These are phyloP conservation scores for Macaria liturata DNA, from an alignment of 2,888 invertebrate genomes.

Conservation along the genomic window DNA sequence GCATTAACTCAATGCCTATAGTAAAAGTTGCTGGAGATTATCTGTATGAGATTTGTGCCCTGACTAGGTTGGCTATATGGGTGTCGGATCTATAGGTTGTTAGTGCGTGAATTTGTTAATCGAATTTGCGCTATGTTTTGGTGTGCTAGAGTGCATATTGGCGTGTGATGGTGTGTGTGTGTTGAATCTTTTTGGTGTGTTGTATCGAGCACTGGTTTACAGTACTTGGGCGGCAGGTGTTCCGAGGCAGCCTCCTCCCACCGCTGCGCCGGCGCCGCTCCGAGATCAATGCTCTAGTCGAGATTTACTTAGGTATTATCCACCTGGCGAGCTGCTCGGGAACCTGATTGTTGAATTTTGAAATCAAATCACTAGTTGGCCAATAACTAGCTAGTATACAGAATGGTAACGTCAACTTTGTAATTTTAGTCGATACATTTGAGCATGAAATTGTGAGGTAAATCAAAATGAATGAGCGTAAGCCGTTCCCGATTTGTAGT, in stretches of 20 bases:
- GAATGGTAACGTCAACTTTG: too few relatives aligned
- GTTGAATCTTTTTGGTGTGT: conserved; percentile 41
- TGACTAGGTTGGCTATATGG: conserved; percentile 65
- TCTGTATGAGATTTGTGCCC: conserved; percentile 75
- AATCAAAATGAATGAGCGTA: too few relatives aligned
- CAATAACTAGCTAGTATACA: too few relatives aligned
- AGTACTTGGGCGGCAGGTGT: conserved; percentile 83
- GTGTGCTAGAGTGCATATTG: conserved; percentile 49
- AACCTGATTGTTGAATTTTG: conserved; percentile 24
- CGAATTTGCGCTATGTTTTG: conserved; percentile 42
- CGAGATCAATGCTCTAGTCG: conserved; percentile 78
- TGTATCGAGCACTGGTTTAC: conserved; percentile 60
- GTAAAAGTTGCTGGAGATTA: conserved; percentile 76
- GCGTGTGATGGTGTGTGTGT: conserved; percentile 27
- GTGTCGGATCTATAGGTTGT: conserved; percentile 17
- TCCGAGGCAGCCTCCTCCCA: conserved; percentile 77
- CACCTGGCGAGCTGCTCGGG: conserved; percentile 41
- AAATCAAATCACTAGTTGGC: neutral
- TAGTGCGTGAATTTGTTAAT: conserved; percentile 25
- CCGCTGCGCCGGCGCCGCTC: conserved; percentile 67
- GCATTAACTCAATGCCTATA: conserved; percentile 59
- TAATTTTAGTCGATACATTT: too few relatives aligned
- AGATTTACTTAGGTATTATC: conserved; percentile 71
- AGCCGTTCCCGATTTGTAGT: too few relatives aligned
- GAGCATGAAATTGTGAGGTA: too few relatives aligned